Percentiles rank a stretch among this genome's conserved stretches.
Conservation (phyloP, 2,888 invertebrate species). For the Parnassius apollo region DNA sequence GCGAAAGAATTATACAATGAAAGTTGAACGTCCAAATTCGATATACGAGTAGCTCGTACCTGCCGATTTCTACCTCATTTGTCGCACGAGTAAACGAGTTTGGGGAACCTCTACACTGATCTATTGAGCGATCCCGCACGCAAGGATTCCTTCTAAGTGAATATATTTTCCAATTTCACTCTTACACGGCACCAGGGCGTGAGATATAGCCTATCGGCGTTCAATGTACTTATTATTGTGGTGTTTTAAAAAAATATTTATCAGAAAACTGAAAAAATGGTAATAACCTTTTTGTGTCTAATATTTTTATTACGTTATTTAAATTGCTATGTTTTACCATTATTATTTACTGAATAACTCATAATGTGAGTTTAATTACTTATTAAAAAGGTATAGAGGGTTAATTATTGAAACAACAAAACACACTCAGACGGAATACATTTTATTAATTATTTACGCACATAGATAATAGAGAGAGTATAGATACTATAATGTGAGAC, state of each 20-base stretch:
- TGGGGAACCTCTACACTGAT: conserved; percentile 47
- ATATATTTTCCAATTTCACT: conserved; percentile 51
- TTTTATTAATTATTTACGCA: too few species aligned
- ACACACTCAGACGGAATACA: too few species aligned
- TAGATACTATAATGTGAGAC: too few species aligned
- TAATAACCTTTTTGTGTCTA: too few species aligned
- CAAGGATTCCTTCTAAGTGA: conserved; percentile 47
- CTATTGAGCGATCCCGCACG: conserved; percentile 49
- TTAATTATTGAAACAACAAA: too few species aligned
- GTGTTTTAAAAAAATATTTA: conserved; percentile 3
- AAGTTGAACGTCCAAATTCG: conserved; percentile 45
- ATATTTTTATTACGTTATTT: too few species aligned
- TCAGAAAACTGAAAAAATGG: not conserved
- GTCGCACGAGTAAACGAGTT: conserved; percentile 49
- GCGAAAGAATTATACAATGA: conserved; percentile 52
- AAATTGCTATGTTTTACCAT: too few species aligned
- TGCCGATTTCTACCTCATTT: conserved; percentile 57
- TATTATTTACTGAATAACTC: too few species aligned
- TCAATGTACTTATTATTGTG: conserved; percentile 23
- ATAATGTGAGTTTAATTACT: not conserved
- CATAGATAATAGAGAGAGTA: too few species aligned
- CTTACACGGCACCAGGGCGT: conserved; percentile 33
- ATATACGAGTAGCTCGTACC: conserved; percentile 38
- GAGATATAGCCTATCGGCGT: conserved; percentile 35
- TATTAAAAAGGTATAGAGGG: too few species aligned